Conservation (phyloP, 2,888 invertebrate species). For the Tenthredo notha region DNA sequence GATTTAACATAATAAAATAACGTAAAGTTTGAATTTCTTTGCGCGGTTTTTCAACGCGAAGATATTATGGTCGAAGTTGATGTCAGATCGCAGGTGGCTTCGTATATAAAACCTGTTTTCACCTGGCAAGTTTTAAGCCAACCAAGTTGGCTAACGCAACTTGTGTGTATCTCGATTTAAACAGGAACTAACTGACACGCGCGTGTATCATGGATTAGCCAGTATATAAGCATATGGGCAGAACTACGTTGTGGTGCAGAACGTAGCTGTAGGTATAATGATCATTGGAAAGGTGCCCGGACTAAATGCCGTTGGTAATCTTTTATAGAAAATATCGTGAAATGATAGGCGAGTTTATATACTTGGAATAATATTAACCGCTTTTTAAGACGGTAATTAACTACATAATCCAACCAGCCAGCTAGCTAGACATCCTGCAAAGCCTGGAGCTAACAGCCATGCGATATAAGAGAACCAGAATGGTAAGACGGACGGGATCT, state of each 20-base stretch:
- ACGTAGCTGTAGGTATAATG: slow-evolving; percentile 15
- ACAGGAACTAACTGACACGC: slow-evolving; percentile 32
- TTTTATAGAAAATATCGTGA: slow-evolving; percentile 23
- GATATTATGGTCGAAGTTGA: neutral
- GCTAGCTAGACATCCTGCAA: no score
- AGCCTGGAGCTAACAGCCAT: neutral
- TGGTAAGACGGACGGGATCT: slow-evolving; percentile 4
- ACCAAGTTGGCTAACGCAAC: neutral
- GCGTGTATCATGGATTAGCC: slow-evolving; percentile 45
- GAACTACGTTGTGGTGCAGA: no score
- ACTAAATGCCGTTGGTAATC: neutral
- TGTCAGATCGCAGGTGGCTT: slow-evolving; percentile 46
- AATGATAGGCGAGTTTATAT: slow-evolving; percentile 36
- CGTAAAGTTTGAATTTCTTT: neutral
- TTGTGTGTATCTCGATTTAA: slow-evolving; percentile 38
- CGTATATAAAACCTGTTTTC: slow-evolving; percentile 45
- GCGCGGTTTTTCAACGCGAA: neutral
- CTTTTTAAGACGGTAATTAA: slow-evolving; percentile 44
- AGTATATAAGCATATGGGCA: neutral
- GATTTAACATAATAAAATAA: neutral
- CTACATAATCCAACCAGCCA: neutral
- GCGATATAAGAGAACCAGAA: slow-evolving; percentile 9
- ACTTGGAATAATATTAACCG: slow-evolving; percentile 40
- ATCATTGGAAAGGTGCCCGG: slow-evolving; percentile 29
- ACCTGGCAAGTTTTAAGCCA: slow-evolving; percentile 15